Percentiles rank a stretch among this genome's conserved stretches.
phyloP scores from a whole-genome alignment of 2,888 invertebrate species.

The Magallana nippona region DNA sequence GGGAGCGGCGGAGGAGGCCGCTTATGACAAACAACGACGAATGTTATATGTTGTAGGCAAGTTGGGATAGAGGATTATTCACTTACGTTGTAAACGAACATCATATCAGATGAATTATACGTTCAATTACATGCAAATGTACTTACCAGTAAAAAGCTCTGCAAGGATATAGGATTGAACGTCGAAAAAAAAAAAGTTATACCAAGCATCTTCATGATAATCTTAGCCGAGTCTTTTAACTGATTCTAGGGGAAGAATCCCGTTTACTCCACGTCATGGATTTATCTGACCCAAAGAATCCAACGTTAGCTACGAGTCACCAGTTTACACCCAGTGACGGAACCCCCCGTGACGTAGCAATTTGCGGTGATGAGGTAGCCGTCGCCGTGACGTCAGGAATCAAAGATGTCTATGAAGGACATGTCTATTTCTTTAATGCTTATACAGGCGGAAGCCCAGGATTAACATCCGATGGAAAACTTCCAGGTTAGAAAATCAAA shows the following conservation, averaged over 20 bases:
- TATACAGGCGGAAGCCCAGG: conserved; percentile 49
- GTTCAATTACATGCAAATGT: no score
- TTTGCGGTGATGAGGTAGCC: conserved; percentile 60
- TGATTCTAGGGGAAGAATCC: conserved; percentile 57
- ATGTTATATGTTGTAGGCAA: conserved; percentile 63
- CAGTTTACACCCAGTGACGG: conserved; percentile 59
- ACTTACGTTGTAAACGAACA: background rate
- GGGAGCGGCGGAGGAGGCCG: conserved; percentile 61
- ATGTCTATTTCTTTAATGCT: conserved; percentile 58
- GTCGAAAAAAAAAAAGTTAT: no score
- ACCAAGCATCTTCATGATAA: no score
- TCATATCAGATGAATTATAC: background rate
- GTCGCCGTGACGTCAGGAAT: conserved; percentile 58
- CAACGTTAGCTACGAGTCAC: conserved; percentile 54
- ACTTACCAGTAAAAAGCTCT: no score
- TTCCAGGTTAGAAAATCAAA: conserved; percentile 42
- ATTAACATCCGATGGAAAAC: conserved; percentile 50
- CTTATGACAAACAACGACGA: conserved; percentile 58
- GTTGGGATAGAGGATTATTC: background rate
- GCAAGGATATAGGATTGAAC: no score
- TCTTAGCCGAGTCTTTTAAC: no score
- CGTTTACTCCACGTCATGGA: conserved; percentile 66
- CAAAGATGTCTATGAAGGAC: conserved; percentile 61
- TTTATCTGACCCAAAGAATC: conserved; percentile 58
- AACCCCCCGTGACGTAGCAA: conserved; percentile 58